These are phyloP conservation scores for Knipowitschia caucasica DNA, from an alignment of 2,797 vertebrate genomes.

Conservation along the genomic window DNA sequence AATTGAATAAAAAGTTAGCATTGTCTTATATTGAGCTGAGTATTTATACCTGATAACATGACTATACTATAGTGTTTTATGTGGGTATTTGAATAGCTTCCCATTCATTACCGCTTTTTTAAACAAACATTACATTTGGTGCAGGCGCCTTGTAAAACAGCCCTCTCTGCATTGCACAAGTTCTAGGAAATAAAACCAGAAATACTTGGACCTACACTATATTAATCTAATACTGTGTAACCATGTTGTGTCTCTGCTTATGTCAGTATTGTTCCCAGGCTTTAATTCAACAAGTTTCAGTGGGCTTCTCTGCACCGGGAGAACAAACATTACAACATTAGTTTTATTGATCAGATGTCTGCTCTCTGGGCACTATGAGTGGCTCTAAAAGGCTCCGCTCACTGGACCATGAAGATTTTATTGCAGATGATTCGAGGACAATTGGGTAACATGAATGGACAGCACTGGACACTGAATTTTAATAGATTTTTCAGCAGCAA, in stretches of 20 bases:
- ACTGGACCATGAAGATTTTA: background rate
- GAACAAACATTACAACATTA: constrained; percentile 19
- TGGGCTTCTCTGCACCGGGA: constrained; percentile 8
- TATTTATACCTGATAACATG: no score
- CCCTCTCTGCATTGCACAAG: no score
- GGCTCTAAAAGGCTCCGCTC: constrained; percentile 5
- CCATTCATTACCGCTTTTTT: no score
- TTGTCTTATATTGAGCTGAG: no score
- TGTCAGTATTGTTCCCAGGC: constrained; percentile 7
- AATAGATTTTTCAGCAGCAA: background rate
- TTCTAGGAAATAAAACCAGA: no score
- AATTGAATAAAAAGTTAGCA: no score
- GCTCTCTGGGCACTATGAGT: constrained; percentile 12
- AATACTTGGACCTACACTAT: no score
- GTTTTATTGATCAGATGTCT: constrained; percentile 35
- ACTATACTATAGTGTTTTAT: no score
- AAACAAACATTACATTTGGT: no score
- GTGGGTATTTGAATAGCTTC: no score
- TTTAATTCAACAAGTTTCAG: constrained; percentile 17
- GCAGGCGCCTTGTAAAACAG: no score
- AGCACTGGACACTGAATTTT: background rate
- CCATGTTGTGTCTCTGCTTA: background rate
- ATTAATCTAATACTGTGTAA: no score
- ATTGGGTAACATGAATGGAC: background rate
- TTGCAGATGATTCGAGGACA: background rate